Evolutionary conservation across 2,888 invertebrate species (phyloP).

Genomic region (Xanthorhoe designata): DNA sequence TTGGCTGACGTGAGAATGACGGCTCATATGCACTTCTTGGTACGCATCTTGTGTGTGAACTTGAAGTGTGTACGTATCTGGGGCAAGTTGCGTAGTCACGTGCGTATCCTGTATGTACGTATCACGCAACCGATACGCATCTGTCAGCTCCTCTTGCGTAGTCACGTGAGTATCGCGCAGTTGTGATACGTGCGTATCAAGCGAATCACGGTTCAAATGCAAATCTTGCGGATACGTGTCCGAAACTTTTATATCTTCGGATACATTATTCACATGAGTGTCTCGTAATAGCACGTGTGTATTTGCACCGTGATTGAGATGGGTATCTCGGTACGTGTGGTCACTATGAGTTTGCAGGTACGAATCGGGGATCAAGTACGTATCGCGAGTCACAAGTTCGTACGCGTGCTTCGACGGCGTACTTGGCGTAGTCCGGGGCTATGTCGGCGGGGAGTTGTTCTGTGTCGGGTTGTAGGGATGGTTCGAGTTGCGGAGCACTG

Average conservation of each 20-base stretch:
- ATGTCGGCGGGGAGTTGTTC: slow-evolving; percentile 72
- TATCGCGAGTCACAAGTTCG: background rate
- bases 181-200: slow-evolving; percentile 6
- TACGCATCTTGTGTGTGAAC: slow-evolving; percentile 4
- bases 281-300: slow-evolving; percentile 11
- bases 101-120: slow-evolving; percentile 6
- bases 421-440: slow-evolving; percentile 54
- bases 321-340: slow-evolving; percentile 8
- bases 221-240: slow-evolving; percentile 7
- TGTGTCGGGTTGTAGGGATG: slow-evolving; percentile 90
- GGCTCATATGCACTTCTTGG: background rate
- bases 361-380: background rate
- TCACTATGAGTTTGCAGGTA: background rate
- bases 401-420: slow-evolving; percentile 4
- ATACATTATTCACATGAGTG: slow-evolving; percentile 7
- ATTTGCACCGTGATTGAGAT: slow-evolving; percentile 1
- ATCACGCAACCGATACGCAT: slow-evolving; percentile 12
- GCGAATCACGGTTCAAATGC: background rate
- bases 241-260: background rate
- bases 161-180: slow-evolving; percentile 9
- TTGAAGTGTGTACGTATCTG: slow-evolving; percentile 2
- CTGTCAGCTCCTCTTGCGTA: background rate
- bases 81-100: background rate
- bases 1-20: slow-evolving; percentile 11
- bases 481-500: slow-evolving; percentile 96